These are phyloP conservation scores for Rutpela maculata DNA, from an alignment of 2,888 invertebrate genomes.

Conservation along the genomic window DNA sequence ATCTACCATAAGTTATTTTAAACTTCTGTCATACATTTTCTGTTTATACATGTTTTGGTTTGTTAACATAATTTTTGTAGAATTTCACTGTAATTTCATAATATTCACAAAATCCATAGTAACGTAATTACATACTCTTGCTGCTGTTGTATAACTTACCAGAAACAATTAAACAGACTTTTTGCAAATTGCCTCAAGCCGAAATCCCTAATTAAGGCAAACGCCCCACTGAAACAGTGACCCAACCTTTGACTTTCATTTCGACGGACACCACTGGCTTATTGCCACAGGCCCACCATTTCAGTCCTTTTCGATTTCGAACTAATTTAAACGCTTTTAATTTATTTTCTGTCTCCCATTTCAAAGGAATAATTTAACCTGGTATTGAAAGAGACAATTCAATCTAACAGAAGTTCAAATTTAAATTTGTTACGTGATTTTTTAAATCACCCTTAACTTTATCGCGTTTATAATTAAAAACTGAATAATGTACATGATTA, in stretches of 20 bases:
- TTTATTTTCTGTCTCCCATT: constrained; percentile 60
- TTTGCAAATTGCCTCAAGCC: constrained; percentile 32
- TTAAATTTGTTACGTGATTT: constrained; percentile 53
- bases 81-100: too few relatives aligned
- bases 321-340: constrained; percentile 63
- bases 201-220: constrained; percentile 29
- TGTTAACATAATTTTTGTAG: too few relatives aligned
- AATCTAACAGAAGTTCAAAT: constrained; percentile 48
- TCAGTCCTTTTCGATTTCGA: constrained; percentile 44
- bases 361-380: constrained; percentile 61
- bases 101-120: too few relatives aligned
- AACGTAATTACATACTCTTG: too few relatives aligned
- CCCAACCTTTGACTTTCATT: constrained; percentile 23
- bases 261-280: constrained; percentile 43
- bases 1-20: too few relatives aligned
- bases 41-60: too few relatives aligned
- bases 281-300: constrained; percentile 46
- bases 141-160: neutral
- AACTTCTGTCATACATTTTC: too few relatives aligned
- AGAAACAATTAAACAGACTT: constrained; percentile 32
- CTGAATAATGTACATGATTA: constrained; percentile 1
- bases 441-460: constrained; percentile 28
- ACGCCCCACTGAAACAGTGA: constrained; percentile 10
- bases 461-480: constrained; percentile 16
- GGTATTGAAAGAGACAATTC: constrained; percentile 57